Percentiles rank a stretch among this genome's conserved stretches.
These are phyloP conservation scores for Suillia variegata DNA, from an alignment of 2,888 invertebrate species.

Conservation along the genomic window DNA sequence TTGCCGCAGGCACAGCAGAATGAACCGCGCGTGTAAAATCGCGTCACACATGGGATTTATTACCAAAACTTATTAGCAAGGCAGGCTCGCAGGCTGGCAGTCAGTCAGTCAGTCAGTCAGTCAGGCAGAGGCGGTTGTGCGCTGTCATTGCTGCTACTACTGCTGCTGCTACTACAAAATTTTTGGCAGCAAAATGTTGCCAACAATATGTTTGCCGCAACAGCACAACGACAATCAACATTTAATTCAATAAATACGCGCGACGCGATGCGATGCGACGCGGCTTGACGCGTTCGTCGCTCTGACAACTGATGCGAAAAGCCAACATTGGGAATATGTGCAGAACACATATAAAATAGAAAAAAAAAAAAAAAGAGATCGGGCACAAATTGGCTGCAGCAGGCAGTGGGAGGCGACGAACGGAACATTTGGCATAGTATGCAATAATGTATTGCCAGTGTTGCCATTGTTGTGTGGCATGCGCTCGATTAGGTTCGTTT, in stretches of 20 bases:
- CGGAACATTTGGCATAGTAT: not conserved
- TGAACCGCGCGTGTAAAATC: no score
- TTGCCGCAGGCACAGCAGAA: no score
- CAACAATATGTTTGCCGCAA: slow-evolving; percentile 1
- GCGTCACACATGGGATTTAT: not conserved
- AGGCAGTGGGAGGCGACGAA: not conserved
- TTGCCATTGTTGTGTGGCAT: not conserved
- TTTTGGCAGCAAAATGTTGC: not conserved
- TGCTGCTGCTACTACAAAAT: not conserved
- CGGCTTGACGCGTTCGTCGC: no score
- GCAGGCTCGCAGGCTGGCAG: not conserved
- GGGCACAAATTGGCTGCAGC: not conserved
- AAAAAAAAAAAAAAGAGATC: not conserved
- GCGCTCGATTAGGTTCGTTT: not conserved
- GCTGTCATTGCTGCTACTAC: not conserved
- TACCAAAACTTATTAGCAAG: not conserved
- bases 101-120: not conserved
- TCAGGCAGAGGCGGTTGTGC: not conserved
- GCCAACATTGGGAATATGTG: not conserved
- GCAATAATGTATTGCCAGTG: not conserved
- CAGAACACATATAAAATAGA: no score
- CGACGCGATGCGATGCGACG: no score
- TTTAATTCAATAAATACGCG: slow-evolving; percentile 6
- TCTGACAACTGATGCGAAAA: slow-evolving; percentile 6
- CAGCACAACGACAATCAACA: slow-evolving; percentile 2